Conservation (phyloP, 2,888 invertebrate species). For the Synanthedon myopaeformis region DNA sequence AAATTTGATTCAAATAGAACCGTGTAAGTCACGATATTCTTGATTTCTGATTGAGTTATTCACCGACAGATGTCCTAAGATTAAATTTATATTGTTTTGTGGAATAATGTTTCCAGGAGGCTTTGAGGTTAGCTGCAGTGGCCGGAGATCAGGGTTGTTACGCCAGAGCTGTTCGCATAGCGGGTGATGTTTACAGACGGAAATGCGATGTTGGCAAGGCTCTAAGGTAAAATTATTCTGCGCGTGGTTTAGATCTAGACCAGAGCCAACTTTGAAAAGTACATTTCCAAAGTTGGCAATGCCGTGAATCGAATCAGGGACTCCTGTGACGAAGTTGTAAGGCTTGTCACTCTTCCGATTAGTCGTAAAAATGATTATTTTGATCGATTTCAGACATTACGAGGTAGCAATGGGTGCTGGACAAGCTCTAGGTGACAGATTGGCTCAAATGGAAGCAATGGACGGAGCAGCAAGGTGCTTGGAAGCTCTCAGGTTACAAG, state of each 20-base stretch:
- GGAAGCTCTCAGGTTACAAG: slow-evolving; percentile 80
- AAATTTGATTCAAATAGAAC: too few relatives aligned
- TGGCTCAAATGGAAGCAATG: slow-evolving; percentile 92
- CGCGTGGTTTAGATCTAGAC: too few relatives aligned
- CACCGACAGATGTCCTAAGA: too few relatives aligned
- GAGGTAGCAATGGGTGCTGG: slow-evolving; percentile 90
- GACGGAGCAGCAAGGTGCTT: slow-evolving; percentile 87
- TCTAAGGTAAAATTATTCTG: slow-evolving; percentile 30
- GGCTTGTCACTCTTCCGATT: too few relatives aligned
- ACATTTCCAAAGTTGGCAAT: too few relatives aligned
- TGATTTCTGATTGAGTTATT: too few relatives aligned
- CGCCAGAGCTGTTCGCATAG: slow-evolving; percentile 83
- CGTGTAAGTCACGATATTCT: too few relatives aligned
- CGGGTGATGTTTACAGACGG: slow-evolving; percentile 86
- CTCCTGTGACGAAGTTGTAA: not conserved
- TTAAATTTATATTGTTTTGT: not conserved
- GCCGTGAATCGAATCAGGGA: not conserved
- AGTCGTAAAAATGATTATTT: too few relatives aligned
- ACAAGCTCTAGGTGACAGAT: slow-evolving; percentile 81
- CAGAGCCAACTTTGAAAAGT: too few relatives aligned
- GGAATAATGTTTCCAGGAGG: slow-evolving; percentile 71
- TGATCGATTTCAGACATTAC: slow-evolving; percentile 75
- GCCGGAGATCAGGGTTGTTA: slow-evolving; percentile 89
- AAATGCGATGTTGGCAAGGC: slow-evolving; percentile 83
- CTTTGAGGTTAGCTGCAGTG: slow-evolving; percentile 80